Percentiles rank a stretch among this genome's conserved stretches.
phyloP scores from a whole-genome alignment of 2,797 vertebrate species.

The Poeciliopsis presidionis region DNA sequence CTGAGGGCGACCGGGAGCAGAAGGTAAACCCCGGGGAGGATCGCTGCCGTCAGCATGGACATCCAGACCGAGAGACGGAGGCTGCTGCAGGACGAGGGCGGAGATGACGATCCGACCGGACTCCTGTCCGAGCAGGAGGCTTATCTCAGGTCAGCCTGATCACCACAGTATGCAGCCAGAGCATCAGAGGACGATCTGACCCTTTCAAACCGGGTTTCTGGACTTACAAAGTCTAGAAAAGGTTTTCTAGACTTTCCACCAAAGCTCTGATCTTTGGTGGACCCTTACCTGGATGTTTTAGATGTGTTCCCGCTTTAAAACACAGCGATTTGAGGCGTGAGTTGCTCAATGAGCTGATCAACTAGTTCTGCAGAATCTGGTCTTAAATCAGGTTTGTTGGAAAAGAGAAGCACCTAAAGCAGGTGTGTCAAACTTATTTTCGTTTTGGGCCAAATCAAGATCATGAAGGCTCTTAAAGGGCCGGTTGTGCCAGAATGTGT shows the following conservation, averaged over 20 bases:
- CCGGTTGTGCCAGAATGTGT: no score
- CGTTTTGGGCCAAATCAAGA: no score
- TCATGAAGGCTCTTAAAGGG: no score
- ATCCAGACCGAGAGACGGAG: conserved; percentile 68
- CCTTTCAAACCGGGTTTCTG: neutral
- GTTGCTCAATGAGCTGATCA: neutral
- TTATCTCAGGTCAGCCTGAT: conserved; percentile 74
- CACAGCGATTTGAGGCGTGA: neutral
- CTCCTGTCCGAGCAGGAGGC: conserved; percentile 71
- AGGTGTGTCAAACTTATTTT: no score
- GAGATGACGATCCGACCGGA: conserved; percentile 35
- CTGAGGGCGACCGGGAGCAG: neutral
- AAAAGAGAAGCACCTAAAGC: neutral
- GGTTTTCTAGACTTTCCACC: no score
- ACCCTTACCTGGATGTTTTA: neutral
- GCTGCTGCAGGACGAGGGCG: conserved; percentile 68
- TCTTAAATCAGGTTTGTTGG: neutral
- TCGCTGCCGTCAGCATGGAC: conserved; percentile 55
- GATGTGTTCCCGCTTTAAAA: neutral
- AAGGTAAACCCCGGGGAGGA: neutral
- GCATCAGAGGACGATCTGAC: neutral
- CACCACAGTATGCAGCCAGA: neutral
- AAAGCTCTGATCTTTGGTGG: neutral
- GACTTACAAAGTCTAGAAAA: neutral
- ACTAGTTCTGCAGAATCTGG: neutral